Conservation (phyloP, 2,113 vertebrate genomes). For the Manacus vitellinus region DNA sequence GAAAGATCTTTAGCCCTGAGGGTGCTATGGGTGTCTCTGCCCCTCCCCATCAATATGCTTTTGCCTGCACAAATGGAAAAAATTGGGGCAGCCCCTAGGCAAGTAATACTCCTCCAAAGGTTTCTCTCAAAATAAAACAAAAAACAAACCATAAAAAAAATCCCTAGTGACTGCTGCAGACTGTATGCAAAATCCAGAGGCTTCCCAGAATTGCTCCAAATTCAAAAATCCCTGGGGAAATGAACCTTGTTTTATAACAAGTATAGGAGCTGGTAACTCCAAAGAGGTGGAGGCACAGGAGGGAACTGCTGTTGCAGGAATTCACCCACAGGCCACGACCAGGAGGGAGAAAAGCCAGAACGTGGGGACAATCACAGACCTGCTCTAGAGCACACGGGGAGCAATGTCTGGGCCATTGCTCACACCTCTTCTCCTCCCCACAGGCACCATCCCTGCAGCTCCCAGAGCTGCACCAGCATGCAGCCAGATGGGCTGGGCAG, state of each 20-base stretch:
- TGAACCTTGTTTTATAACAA: background rate
- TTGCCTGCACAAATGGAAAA: slow-evolving; percentile 50
- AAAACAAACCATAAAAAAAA: background rate
- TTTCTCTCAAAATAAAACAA: slow-evolving; percentile 32
- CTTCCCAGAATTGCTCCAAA: background rate
- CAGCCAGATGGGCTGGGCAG: background rate
- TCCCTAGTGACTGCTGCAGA: background rate
- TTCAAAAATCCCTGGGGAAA: background rate
- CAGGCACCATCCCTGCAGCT: fast-evolving
- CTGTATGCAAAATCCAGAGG: background rate
- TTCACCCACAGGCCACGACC: background rate
- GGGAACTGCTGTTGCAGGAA: background rate
- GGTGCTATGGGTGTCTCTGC: background rate
- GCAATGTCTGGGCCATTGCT: fast-evolving
- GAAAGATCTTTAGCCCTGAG: slow-evolving; percentile 21
- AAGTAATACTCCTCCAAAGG: slow-evolving; percentile 38
- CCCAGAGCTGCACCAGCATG: fast-evolving
- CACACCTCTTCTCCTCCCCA: background rate
- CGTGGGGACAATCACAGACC: fast-evolving
- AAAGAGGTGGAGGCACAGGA: background rate
- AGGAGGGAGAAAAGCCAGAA: background rate
- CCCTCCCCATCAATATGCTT: slow-evolving; percentile 18
- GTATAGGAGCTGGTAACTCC: background rate
- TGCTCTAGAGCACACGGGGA: fast-evolving
- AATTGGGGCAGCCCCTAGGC: slow-evolving; percentile 51